A percentile compares a stretch with the other conserved stretches of the same genome.
Conservation (phyloP, 2,113 vertebrate genomes). For the Corydoras sp. region DNA sequence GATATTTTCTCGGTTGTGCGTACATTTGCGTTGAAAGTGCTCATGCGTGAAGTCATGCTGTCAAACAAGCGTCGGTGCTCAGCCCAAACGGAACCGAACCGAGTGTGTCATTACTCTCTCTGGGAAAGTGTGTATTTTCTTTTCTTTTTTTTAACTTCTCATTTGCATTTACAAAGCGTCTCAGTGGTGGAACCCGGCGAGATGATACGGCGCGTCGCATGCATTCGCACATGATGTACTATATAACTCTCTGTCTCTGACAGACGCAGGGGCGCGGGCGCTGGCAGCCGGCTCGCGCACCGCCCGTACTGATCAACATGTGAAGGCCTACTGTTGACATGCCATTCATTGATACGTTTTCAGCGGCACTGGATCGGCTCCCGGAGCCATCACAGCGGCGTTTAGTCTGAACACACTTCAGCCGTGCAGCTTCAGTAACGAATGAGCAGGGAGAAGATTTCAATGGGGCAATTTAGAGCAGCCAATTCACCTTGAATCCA, state of each 20-base stretch:
- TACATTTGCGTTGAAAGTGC: slow-evolving; percentile 12
- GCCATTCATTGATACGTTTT: neutral
- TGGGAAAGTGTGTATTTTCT: slow-evolving; percentile 6
- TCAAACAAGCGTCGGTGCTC: slow-evolving; percentile 17
- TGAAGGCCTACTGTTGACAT: neutral
- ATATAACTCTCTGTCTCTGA: neutral
- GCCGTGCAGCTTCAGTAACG: no score
- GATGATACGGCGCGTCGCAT: slow-evolving; percentile 1
- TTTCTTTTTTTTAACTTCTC: neutral
- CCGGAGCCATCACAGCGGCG: no score
- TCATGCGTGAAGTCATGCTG: slow-evolving; percentile 15
- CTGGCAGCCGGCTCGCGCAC: no score
- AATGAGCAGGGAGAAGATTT: no score
- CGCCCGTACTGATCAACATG: slow-evolving; percentile 8
- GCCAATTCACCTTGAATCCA: no score
- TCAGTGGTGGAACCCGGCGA: slow-evolving; percentile 9
- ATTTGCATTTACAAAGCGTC: slow-evolving; percentile 15
- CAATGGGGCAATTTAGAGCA: no score
- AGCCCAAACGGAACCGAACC: slow-evolving; percentile 14
- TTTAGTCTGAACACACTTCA: no score
- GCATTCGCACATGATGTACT: slow-evolving; percentile 4
- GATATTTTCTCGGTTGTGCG: slow-evolving; percentile 1
- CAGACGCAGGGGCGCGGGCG: no score
- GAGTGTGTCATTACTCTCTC: slow-evolving; percentile 20
- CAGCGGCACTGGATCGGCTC: no score